Percentiles rank a stretch among this genome's conserved stretches.
phyloP scores from a whole-genome alignment of 2,113 vertebrate species.

The Petrocephalus zakoni region DNA sequence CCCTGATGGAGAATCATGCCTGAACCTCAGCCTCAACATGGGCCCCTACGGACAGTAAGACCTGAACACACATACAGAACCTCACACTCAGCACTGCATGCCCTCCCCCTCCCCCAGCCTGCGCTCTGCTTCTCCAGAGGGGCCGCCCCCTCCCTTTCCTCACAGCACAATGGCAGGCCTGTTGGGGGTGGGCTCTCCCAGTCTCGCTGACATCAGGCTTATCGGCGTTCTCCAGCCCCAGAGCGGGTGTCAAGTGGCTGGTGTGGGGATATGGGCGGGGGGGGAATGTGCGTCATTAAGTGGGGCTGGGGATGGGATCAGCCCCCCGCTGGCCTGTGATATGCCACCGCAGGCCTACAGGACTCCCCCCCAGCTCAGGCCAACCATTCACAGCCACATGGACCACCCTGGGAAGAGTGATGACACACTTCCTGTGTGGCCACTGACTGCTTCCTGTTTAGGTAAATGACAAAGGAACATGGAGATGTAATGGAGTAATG shows the following conservation, averaged over 20 bases:
- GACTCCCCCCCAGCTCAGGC: not conserved
- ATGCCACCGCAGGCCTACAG: not conserved
- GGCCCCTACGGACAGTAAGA: not conserved
- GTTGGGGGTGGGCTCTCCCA: not conserved
- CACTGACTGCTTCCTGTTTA: not conserved
- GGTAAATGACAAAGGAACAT: not conserved
- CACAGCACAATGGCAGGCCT: not conserved
- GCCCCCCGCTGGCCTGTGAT: not conserved
- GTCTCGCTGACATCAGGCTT: conserved; percentile 15
- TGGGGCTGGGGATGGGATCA: conserved; percentile 15
- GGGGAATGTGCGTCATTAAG: conserved; percentile 21
- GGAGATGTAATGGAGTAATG: not conserved
- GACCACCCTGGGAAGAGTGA: not conserved
- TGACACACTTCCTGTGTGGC: not conserved
- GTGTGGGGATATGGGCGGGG: not conserved
- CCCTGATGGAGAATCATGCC: not conserved
- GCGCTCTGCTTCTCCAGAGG: not conserved
- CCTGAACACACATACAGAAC: not conserved
- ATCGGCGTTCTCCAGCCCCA: conserved; percentile 37
- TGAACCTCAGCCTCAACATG: not conserved
- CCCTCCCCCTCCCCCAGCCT: not conserved
- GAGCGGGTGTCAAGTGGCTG: conserved; percentile 25
- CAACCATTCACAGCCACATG: not conserved
- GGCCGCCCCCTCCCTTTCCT: not conserved
- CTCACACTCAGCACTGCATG: not conserved